phyloP scores from a whole-genome alignment of 1,140 invertebrate genomes.

The Aplysia californica region DNA sequence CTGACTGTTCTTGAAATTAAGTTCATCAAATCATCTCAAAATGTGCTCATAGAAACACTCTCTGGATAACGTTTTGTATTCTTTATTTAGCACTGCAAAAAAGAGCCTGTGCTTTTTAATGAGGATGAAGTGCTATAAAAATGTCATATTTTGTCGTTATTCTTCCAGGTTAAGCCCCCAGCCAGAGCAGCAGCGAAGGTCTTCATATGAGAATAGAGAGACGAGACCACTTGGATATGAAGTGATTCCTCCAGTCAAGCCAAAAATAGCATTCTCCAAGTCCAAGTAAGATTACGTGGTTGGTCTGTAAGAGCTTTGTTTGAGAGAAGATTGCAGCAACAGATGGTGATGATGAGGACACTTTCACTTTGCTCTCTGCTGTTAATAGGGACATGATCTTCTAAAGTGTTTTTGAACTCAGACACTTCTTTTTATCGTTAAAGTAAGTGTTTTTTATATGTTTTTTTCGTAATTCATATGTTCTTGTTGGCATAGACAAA shows the following conservation, averaged over 20 bases:
- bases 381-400: neutral
- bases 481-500: too few species aligned
- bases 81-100: neutral
- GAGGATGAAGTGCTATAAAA: neutral
- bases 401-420: neutral
- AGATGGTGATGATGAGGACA: too few species aligned
- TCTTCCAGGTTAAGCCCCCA: neutral
- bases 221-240: constrained; percentile 34
- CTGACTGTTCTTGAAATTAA: too few species aligned
- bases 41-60: too few species aligned
- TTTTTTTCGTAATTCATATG: neutral
- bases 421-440: too few species aligned
- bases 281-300: constrained; percentile 7
- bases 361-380: neutral
- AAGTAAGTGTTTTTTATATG: neutral
- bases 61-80: too few species aligned
- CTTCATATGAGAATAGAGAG: neutral
- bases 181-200: neutral
- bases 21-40: too few species aligned
- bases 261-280: constrained; percentile 34
- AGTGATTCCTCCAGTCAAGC: constrained; percentile 47
- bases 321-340: neutral
- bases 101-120: neutral
- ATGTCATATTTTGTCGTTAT: neutral
- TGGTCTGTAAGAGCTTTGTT: neutral